phyloP scores from a whole-genome alignment of 2,888 invertebrate genomes.

The Alloplasta piceator region DNA sequence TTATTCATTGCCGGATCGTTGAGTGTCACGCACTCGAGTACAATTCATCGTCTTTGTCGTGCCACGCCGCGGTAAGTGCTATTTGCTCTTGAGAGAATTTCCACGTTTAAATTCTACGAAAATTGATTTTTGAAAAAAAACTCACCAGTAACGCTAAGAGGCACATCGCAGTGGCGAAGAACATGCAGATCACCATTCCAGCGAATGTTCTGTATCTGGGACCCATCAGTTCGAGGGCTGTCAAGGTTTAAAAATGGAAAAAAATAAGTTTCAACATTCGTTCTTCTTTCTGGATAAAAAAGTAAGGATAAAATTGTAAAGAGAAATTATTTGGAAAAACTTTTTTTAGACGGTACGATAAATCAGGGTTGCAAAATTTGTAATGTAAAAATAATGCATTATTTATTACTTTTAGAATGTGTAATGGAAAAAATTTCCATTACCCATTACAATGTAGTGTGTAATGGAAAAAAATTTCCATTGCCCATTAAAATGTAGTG shows the following conservation, averaged over 20 bases:
- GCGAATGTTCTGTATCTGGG: constrained; percentile 86
- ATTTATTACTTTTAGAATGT: too few relatives aligned
- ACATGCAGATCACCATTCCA: constrained; percentile 87
- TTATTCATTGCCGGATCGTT: constrained; percentile 1
- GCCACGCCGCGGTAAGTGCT: neutral
- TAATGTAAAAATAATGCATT: too few relatives aligned
- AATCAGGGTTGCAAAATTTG: too few relatives aligned
- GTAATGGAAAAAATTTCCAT: too few relatives aligned
- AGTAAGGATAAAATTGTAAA: too few relatives aligned
- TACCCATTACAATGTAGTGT: too few relatives aligned
- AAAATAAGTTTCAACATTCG: too few relatives aligned
- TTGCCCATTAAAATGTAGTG: too few relatives aligned
- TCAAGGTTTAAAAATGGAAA: constrained; percentile 43
- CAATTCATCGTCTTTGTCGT: neutral
- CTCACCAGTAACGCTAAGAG: constrained; percentile 85
- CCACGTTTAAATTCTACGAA: neutral
- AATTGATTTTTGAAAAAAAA: constrained; percentile 24
- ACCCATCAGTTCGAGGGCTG: constrained; percentile 87
- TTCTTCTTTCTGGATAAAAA: too few relatives aligned
- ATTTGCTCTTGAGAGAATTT: constrained; percentile 3
- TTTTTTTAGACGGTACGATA: too few relatives aligned
- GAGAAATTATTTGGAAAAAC: too few relatives aligned
- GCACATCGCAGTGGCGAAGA: constrained; percentile 88
- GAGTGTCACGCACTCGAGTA: constrained; percentile 23
- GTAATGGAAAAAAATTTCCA: too few relatives aligned